Percentiles rank a stretch among this genome's conserved stretches.
Conservation (phyloP, 2,888 invertebrate genomes). For the Esperia sulphurella region DNA sequence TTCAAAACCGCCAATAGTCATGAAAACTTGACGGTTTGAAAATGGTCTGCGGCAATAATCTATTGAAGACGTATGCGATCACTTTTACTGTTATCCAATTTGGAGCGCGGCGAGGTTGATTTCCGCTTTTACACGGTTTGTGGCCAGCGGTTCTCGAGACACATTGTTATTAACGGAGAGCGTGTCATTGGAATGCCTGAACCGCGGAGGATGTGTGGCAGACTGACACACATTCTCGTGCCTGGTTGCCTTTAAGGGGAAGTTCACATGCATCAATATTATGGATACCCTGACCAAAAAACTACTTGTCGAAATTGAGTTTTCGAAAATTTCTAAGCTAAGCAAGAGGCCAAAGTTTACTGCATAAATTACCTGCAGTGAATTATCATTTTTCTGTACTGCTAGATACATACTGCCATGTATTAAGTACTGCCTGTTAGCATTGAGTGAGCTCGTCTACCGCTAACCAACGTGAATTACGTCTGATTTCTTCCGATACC, state of each 20-base stretch:
- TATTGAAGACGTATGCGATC: conserved; percentile 72
- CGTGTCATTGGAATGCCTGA: conserved; percentile 55
- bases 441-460: background rate
- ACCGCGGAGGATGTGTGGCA: conserved; percentile 50
- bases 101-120: conserved; percentile 67
- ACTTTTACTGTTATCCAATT: conserved; percentile 78
- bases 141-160: conserved; percentile 49
- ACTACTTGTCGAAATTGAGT: no score
- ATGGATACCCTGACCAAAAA: no score
- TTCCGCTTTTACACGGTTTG: conserved; percentile 77
- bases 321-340: no score
- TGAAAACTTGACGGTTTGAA: conserved; percentile 44
- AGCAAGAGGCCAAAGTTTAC: no score
- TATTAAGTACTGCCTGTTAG: no score
- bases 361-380: no score
- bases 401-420: no score
- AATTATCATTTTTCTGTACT: no score
- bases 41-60: conserved; percentile 50
- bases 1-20: conserved; percentile 54
- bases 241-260: background rate
- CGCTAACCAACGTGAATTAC: background rate
- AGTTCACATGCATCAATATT: background rate
- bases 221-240: conserved; percentile 58
- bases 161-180: conserved; percentile 63
- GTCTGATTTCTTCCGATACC: conserved; percentile 34